Evolutionary conservation across 64 coral and sea anemone genomes (phyloP), one percentile per base, ranked within the genome.

Genomic region (Porites lutea): DNA sequence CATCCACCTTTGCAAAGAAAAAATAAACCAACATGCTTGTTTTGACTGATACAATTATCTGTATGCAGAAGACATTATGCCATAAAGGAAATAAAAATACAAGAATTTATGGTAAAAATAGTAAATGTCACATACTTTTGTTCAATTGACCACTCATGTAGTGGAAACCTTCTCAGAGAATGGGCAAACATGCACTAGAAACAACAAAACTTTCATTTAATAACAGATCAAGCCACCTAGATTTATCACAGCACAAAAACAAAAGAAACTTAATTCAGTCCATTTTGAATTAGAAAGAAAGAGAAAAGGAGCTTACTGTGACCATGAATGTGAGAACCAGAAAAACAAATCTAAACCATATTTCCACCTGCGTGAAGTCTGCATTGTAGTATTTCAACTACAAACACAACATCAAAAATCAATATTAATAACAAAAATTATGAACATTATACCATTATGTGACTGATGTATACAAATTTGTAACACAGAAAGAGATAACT

Each of bases 261-360:
- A 37, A 0, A 37, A 57, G 54, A 57, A 57, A 12, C 54, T 57
- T 57, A 37, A 37, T 37, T 37, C 27, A 37, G 27, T 37, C 27
- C 27, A 37, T 2, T 57, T 77, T 77, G 48, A 13, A 77, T 9
- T 43, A 77, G 11, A 77, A 22, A 50, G 48, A 3, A 77, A 48
- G 27, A 46, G 16, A 18, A 61, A 15, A 49, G 47, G 1, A 51
- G 37, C 96, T 95, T 80, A 98, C 96, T 15, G 96, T 93, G 3
- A 90, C 87, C 90, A 98, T 98, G 74, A 98, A 98, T 50, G 96
- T 92, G 18, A 98, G 81, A 2, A 98, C 93, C 66, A 98, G 66
- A 64, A 98, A 98, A 44, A 98, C 96, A 93, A 98, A 98, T 76
- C 96, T 86, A 46, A 98, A 98, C 96, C 96, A 98, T 58, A 98